These are phyloP conservation scores for Pogonognathellus flavescens DNA, from an alignment of 1,140 invertebrate species.

Conservation along the genomic window DNA sequence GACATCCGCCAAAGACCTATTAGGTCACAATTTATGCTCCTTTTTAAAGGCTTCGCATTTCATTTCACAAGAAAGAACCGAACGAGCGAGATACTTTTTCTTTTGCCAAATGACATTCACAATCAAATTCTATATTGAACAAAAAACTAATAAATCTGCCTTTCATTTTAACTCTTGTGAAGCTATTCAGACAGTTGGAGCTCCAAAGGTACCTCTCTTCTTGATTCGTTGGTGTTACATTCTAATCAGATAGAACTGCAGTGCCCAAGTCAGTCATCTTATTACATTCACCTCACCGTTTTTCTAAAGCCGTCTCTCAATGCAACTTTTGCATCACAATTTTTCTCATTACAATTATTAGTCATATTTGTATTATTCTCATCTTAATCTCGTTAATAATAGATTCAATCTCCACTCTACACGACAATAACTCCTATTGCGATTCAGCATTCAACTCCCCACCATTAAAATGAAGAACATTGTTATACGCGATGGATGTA, in stretches of 20 bases:
- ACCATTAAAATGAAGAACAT: no score
- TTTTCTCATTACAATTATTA: neutral
- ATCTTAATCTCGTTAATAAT: slow-evolving; percentile 17
- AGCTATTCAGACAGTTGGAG: slow-evolving; percentile 21
- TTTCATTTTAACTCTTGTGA: slow-evolving; percentile 14
- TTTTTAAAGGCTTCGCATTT: slow-evolving; percentile 45
- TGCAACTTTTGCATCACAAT: slow-evolving; percentile 7
- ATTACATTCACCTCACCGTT: slow-evolving; percentile 22
- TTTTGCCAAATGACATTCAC: slow-evolving; percentile 53
- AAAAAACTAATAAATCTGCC: slow-evolving; percentile 40
- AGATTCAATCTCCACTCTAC: neutral
- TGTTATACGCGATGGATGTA: no score
- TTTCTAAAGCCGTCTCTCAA: neutral
- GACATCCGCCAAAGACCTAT: slow-evolving; percentile 66
- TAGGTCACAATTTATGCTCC: slow-evolving; percentile 54
- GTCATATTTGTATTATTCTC: slow-evolving; percentile 27
- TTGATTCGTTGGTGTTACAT: neutral
- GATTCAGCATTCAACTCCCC: no score
- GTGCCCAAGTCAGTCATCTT: slow-evolving; percentile 29
- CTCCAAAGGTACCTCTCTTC: neutral
- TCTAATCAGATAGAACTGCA: slow-evolving; percentile 13
- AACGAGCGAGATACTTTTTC: slow-evolving; percentile 43
- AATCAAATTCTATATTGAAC: slow-evolving; percentile 23
- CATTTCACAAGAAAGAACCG: slow-evolving; percentile 33
- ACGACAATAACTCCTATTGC: no score